Base-by-base conservation (phyloP, 2,888 invertebrate species). In the Yponomeuta cagnagella region DNA sequence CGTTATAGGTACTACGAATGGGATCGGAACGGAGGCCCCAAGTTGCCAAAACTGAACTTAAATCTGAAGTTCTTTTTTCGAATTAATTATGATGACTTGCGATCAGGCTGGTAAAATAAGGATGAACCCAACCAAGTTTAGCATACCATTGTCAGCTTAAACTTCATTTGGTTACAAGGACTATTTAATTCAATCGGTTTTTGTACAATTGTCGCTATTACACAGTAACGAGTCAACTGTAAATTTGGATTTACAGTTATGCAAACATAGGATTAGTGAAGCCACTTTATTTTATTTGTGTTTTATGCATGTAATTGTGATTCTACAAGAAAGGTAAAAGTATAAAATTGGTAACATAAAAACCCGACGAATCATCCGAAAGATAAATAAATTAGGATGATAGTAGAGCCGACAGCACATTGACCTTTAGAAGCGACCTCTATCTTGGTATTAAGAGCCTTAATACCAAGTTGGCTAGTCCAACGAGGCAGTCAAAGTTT, bases 11-110 rank as follows among this genome's bases (percentile, higher is more conserved):
- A 43, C 43, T 5, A 43, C 9, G 43, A 43, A 43, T 43, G 15
- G 15, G 52, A 58, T 58, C 52, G 12, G 12, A 58, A 58, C 1
- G 15, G 3, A 8, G 52, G 52, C 5, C 5, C 15, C 52, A 15
- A 58, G 15, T 58, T 15, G 52, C 15, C 2, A 15, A 58, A 12
- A 15, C 52, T 12, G 6, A 58, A 58, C 52, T 23, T 31, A 67
- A 70, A 66, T 70, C 69, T 68, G 70, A 65, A 69, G 64, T 71
- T 72, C 65, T 69, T 71, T 69, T 70, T 72, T 73, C 72, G 69
- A 73, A 73, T 75, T 73, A 73, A 74, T 72, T 73, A 43, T 70
- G 70, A 73, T 75, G 74, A 74, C 74, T 74, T 75, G 72, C 70
- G 63, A 63, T 63, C 31, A n/a, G 68, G 30, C 43, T 15, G 69